These are phyloP conservation scores for Pseudobourletiella spinata DNA, from an alignment of 1,140 invertebrate species.

Conservation along the genomic window DNA sequence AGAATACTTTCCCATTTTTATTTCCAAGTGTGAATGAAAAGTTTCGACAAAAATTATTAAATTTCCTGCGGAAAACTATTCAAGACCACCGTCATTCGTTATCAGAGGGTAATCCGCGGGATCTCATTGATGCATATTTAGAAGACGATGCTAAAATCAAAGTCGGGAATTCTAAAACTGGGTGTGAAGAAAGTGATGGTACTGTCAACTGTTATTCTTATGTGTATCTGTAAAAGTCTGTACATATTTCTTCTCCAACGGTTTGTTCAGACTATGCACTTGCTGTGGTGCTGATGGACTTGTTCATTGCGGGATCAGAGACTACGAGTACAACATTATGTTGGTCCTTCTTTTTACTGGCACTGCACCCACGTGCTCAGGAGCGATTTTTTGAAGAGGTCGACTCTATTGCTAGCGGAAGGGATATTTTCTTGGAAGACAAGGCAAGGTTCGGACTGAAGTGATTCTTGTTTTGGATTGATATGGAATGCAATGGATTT, in stretches of 20 bases:
- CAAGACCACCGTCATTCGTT: conserved; percentile 61
- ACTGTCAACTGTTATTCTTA: not conserved
- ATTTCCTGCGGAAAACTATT: conserved; percentile 51
- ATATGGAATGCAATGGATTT: too few relatives aligned
- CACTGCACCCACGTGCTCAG: too few relatives aligned
- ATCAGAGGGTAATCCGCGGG: conserved; percentile 52
- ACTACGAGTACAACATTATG: too few relatives aligned
- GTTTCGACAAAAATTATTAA: not conserved
- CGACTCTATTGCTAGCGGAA: too few relatives aligned
- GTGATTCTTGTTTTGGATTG: too few relatives aligned
- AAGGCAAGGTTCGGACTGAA: too few relatives aligned
- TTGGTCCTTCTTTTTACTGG: too few relatives aligned
- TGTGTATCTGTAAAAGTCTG: not conserved
- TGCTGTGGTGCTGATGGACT: not conserved
- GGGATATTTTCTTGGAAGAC: too few relatives aligned
- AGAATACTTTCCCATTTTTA: not conserved
- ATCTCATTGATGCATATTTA: conserved; percentile 77
- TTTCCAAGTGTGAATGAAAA: not conserved
- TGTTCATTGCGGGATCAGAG: not conserved
- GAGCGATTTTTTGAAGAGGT: too few relatives aligned
- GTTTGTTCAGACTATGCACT: not conserved
- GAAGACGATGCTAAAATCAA: conserved; percentile 21
- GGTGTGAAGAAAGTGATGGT: not conserved
- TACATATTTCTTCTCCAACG: not conserved
- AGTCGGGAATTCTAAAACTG: not conserved